Conservation (phyloP, 2,113 vertebrate species). For the Brevimyrus niger region DNA sequence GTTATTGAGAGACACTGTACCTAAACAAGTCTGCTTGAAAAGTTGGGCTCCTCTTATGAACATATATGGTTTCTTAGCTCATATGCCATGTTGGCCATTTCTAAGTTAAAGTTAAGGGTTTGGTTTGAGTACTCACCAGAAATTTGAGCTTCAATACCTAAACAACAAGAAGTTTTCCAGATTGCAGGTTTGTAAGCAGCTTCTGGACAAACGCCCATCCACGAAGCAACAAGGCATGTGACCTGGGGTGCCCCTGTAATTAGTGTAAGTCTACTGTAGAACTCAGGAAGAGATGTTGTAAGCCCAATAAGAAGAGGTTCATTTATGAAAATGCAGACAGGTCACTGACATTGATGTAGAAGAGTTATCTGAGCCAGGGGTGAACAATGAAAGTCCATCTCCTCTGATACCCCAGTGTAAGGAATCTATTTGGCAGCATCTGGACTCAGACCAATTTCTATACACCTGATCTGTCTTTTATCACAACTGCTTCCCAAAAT, state of each 20-base stretch:
- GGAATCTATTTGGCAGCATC: neutral
- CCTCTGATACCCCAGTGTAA: neutral
- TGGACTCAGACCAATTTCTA: neutral
- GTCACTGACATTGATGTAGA: neutral
- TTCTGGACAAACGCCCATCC: neutral
- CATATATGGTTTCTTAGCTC: neutral
- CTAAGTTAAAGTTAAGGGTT: neutral
- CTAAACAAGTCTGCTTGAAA: neutral
- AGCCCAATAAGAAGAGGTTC: neutral
- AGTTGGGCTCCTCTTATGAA: neutral
- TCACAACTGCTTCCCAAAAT: neutral
- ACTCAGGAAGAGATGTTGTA: neutral
- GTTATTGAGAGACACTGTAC: neutral
- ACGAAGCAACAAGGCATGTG: neutral
- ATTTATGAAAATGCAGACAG: neutral
- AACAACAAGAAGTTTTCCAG: neutral
- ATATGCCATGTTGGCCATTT: neutral
- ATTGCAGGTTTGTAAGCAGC: neutral
- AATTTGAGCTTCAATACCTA: neutral
- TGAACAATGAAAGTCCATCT: neutral
- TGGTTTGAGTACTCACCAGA: neutral
- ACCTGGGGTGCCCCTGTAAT: neutral
- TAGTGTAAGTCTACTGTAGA: neutral
- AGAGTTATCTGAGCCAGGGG: neutral
- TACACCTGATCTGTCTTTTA: neutral